phyloP scores from a whole-genome alignment of 2,113 vertebrate species.

The Anarhynchus alexandrinus region DNA sequence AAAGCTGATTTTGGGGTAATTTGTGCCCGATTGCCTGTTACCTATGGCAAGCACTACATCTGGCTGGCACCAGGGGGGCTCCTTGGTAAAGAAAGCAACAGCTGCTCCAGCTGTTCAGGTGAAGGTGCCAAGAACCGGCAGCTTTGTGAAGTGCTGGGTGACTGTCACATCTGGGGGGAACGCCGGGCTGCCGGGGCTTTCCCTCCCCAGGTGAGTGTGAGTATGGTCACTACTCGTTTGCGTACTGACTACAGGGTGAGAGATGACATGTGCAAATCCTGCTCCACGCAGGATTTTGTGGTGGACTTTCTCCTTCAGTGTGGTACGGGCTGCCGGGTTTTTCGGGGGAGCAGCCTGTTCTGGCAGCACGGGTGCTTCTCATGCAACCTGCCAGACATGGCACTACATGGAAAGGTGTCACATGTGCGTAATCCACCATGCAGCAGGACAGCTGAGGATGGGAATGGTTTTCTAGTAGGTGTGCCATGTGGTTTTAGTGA shows the following conservation, averaged over 20 bases:
- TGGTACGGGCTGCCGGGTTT: neutral
- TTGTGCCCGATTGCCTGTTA: fast-evolving
- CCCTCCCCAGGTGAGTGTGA: fast-evolving
- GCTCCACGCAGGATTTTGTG: fast-evolving
- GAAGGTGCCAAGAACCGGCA: fast-evolving
- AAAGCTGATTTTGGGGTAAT: neutral
- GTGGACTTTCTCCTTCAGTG: neutral
- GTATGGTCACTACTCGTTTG: fast-evolving
- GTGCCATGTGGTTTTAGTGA: neutral
- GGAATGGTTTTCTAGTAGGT: neutral
- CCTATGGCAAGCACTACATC: neutral
- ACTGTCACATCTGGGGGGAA: neutral
- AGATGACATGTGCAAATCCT: fast-evolving
- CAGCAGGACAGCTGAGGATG: fast-evolving
- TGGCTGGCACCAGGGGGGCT: slow-evolving; percentile 11
- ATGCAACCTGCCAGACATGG: neutral
- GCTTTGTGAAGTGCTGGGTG: neutral
- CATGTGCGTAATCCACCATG: neutral
- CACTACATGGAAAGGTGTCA: neutral
- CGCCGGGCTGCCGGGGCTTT: neutral
- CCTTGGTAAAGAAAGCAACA: neutral
- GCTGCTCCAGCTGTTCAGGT: neutral
- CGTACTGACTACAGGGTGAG: neutral
- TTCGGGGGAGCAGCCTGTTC: neutral
- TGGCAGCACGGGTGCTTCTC: neutral